These are phyloP conservation scores for Excalfactoria chinensis DNA, from an alignment of 2,113 vertebrate genomes.

Conservation along the genomic window DNA sequence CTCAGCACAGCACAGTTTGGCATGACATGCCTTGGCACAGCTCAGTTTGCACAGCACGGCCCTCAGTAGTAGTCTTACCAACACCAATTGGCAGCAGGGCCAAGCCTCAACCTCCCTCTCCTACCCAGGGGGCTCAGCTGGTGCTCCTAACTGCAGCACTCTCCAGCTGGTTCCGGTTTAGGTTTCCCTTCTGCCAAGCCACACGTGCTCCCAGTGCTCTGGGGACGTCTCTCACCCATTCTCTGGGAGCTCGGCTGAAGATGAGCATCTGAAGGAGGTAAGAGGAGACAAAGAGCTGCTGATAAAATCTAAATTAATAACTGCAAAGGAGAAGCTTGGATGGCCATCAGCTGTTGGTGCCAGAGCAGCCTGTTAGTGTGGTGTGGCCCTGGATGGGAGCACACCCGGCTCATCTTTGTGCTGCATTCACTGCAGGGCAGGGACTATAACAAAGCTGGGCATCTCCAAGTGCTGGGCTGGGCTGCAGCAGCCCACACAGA, in stretches of 20 bases:
- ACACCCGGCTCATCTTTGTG: fast-evolving
- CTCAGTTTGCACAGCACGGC: neutral
- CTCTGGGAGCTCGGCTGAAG: neutral
- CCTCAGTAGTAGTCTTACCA: neutral
- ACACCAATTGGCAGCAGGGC: neutral
- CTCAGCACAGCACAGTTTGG: too few relatives aligned
- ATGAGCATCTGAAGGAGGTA: neutral
- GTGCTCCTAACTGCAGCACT: neutral
- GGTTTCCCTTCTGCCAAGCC: fast-evolving
- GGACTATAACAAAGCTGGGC: neutral
- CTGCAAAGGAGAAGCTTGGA: neutral
- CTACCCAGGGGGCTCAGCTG: neutral
- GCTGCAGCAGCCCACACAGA: neutral
- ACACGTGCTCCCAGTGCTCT: fast-evolving
- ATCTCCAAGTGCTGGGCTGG: neutral
- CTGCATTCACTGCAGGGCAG: neutral
- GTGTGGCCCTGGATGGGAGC: fast-evolving
- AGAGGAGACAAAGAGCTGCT: neutral
- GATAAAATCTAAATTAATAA: neutral
- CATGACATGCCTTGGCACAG: too few relatives aligned
- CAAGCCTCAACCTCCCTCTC: too few relatives aligned
- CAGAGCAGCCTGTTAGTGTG: neutral
- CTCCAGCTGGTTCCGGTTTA: fast-evolving
- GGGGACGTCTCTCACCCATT: neutral
- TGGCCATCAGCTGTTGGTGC: fast-evolving